Evolutionary conservation across 2,888 invertebrate genomes (phyloP).

Genomic region (Athalia cordata): DNA sequence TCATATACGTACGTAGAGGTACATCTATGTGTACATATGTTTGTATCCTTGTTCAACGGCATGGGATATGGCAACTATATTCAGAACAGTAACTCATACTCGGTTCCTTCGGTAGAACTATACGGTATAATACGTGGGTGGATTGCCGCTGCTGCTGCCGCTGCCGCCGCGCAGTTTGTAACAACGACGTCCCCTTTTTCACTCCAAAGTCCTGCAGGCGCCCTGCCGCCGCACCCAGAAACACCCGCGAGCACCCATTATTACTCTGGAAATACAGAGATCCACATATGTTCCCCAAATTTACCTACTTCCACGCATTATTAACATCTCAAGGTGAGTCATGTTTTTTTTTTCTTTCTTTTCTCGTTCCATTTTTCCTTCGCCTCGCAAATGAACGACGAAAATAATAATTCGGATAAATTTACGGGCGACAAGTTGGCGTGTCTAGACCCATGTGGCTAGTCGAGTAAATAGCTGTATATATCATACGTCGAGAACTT

Average conservation of each 20-base stretch:
- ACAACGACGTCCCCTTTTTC: constrained; percentile 28
- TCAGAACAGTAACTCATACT: constrained; percentile 40
- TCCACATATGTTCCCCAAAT: constrained; percentile 12
- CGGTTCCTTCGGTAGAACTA: constrained; percentile 24
- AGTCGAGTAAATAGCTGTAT: background rate
- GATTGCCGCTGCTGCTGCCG: constrained; percentile 8
- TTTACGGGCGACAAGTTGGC: no score
- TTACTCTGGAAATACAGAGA: background rate
- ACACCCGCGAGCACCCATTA: constrained; percentile 9
- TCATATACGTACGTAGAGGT: background rate
- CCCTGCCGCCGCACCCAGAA: constrained; percentile 23
- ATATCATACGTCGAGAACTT: background rate
- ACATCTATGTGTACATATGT: background rate
- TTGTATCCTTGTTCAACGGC: background rate
- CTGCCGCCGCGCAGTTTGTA: constrained; percentile 22
- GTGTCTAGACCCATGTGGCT: background rate
- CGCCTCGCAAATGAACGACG: no score
- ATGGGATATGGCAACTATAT: constrained; percentile 38
- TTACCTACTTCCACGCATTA: background rate
- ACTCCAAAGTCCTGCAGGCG: constrained; percentile 23
- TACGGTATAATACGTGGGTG: background rate
- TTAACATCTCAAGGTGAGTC: background rate
- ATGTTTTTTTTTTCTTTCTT: background rate
- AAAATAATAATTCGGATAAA: background rate
- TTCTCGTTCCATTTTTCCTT: no score